phyloP scores from a whole-genome alignment of 2,888 invertebrate genomes.

The Athalia circularis region DNA sequence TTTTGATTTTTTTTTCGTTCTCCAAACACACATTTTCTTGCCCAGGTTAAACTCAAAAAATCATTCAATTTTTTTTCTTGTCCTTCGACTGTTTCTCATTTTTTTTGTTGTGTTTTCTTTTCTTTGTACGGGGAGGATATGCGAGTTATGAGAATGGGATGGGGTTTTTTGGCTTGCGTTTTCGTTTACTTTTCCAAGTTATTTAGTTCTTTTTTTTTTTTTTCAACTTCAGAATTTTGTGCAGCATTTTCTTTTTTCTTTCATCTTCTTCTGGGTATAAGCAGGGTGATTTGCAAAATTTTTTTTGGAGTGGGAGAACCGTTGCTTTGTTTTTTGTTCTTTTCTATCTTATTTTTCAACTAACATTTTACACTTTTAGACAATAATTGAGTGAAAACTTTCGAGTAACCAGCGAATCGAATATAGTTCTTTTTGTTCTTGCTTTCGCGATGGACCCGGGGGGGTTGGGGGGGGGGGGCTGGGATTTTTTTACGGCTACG shows the following conservation, averaged over 20 bases:
- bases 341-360: background rate
- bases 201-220: conserved; percentile 29
- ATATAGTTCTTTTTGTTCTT: no score
- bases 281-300: conserved; percentile 13
- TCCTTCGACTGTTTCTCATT: conserved; percentile 76
- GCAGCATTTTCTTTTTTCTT: conserved; percentile 20
- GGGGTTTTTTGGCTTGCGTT: background rate
- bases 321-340: conserved; percentile 4
- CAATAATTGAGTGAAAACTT: no score
- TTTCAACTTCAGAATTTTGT: background rate
- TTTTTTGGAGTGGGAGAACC: background rate
- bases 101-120: conserved; percentile 81
- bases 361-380: no score
- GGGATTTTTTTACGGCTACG: background rate
- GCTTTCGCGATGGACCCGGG: no score
- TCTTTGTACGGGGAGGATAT: background rate
- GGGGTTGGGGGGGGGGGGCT: background rate
- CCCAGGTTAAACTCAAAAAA: background rate
- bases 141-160: background rate
- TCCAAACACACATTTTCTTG: background rate
- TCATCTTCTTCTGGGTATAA: conserved; percentile 13
- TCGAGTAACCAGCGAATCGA: no score
- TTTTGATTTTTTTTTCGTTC: conserved; percentile 49
- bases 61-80: conserved; percentile 63
- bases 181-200: background rate